Percentiles rank a stretch among this genome's conserved stretches.
phyloP scores from a whole-genome alignment of 1,140 invertebrate species.

The Trachymyrmex septentrionalis region DNA sequence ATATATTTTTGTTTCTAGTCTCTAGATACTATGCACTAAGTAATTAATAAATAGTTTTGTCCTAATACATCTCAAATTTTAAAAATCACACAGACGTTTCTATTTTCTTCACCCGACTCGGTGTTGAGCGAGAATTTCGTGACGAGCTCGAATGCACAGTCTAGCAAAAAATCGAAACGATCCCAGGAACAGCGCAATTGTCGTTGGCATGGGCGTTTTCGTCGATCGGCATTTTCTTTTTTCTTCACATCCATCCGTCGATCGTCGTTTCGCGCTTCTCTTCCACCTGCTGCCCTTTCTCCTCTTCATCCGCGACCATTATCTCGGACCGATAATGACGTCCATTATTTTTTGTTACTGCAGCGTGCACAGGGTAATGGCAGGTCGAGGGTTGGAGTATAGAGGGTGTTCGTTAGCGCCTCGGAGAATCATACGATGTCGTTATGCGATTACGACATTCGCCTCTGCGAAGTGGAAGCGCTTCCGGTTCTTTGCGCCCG shows the following conservation, averaged over 20 bases:
- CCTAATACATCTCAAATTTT: neutral
- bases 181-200: slow-evolving; percentile 22
- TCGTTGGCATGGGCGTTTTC: slow-evolving; percentile 53
- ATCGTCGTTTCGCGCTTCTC: slow-evolving; percentile 42
- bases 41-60: neutral
- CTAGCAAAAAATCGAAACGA: slow-evolving; percentile 53
- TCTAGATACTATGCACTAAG: neutral
- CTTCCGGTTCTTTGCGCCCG: slow-evolving; percentile 57
- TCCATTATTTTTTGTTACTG: slow-evolving; percentile 78
- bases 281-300: neutral
- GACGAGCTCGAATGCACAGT: neutral
- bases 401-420: slow-evolving; percentile 71
- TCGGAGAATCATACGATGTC: slow-evolving; percentile 54
- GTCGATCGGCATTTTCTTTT: slow-evolving; percentile 55
- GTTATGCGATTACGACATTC: slow-evolving; percentile 61
- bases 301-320: slow-evolving; percentile 68
- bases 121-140: slow-evolving; percentile 46
- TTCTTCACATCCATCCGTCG: slow-evolving; percentile 51
- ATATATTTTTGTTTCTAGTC: neutral
- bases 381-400: slow-evolving; percentile 48
- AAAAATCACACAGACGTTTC: slow-evolving; percentile 1
- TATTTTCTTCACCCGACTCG: neutral
- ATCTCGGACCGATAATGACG: slow-evolving; percentile 77
- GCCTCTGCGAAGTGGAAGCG: slow-evolving; percentile 53
- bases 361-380: slow-evolving; percentile 65